Evolutionary conservation across 2,113 vertebrate genomes (phyloP).

Genomic region (Mobula birostris): DNA sequence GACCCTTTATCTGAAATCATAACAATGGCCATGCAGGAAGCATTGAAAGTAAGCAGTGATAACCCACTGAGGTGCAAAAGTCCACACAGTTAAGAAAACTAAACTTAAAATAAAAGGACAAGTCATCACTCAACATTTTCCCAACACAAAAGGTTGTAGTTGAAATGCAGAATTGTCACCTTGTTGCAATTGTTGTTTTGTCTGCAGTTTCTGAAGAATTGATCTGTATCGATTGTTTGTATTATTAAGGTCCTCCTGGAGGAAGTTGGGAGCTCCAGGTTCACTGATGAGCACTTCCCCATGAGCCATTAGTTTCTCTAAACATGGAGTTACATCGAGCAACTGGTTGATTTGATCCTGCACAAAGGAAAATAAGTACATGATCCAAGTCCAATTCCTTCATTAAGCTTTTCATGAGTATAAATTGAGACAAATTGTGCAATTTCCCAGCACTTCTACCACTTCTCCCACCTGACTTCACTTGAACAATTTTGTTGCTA

Average conservation of each 20-base stretch:
- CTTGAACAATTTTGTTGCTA: not conserved
- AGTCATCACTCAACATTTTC: too few species aligned
- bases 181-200: slow-evolving; percentile 50
- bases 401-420: not conserved
- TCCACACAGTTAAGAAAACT: too few species aligned
- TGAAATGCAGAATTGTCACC: not conserved
- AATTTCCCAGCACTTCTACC: not conserved
- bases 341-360: slow-evolving; percentile 60
- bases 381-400: not conserved
- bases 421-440: not conserved
- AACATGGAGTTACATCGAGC: slow-evolving; percentile 47
- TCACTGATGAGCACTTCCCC: slow-evolving; percentile 52
- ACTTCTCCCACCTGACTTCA: not conserved
- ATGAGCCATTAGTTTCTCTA: slow-evolving; percentile 57
- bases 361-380: not conserved
- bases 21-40: too few species aligned
- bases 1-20: too few species aligned
- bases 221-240: slow-evolving; percentile 55
- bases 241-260: slow-evolving; percentile 56
- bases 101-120: too few species aligned
- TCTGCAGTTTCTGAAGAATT: slow-evolving; percentile 59
- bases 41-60: too few species aligned
- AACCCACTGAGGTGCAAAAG: too few species aligned
- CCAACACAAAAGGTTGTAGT: not conserved
- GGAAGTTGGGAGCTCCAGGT: slow-evolving; percentile 50